Conservation (phyloP, 2,113 vertebrate genomes). For the Platichthys stellatus region DNA sequence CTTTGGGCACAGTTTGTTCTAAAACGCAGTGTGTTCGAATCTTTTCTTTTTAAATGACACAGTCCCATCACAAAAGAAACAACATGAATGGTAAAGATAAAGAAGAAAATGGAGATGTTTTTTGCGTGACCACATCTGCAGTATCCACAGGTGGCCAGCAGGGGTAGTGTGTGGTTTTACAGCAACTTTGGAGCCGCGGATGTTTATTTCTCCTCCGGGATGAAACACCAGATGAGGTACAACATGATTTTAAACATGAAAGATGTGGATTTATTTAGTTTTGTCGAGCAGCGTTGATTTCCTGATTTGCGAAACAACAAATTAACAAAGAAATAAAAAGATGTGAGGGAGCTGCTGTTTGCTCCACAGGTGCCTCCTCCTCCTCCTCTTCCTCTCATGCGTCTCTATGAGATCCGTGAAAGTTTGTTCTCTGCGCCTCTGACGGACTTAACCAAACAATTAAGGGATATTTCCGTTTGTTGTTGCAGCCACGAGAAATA, state of each 20-base stretch:
- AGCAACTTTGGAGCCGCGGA: slow-evolving; percentile 44
- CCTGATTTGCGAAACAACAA: background rate
- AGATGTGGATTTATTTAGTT: slow-evolving; percentile 2
- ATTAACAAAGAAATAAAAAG: background rate
- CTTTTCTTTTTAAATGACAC: background rate
- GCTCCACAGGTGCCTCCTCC: slow-evolving; percentile 50
- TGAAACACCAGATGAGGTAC: slow-evolving; percentile 5
- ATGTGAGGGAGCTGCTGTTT: background rate
- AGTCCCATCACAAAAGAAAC: background rate
- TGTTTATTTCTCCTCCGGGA: slow-evolving; percentile 8
- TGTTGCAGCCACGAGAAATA: slow-evolving; percentile 81
- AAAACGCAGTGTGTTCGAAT: background rate
- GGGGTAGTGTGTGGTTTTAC: slow-evolving; percentile 66
- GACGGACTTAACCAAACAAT: slow-evolving; percentile 83
- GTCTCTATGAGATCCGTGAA: slow-evolving; percentile 68
- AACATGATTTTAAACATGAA: slow-evolving; percentile 2
- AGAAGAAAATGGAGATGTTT: background rate
- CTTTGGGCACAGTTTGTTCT: background rate
- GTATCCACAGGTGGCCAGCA: slow-evolving; percentile 43
- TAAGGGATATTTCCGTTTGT: slow-evolving; percentile 84
- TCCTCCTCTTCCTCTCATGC: background rate
- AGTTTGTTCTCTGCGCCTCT: slow-evolving; percentile 65
- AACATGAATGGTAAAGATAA: too few relatives aligned
- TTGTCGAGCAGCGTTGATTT: background rate
- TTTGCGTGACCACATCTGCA: slow-evolving; percentile 31